These are phyloP conservation scores for Tetrapedia diversipes DNA, from an alignment of 2,888 invertebrate genomes.

Conservation along the genomic window DNA sequence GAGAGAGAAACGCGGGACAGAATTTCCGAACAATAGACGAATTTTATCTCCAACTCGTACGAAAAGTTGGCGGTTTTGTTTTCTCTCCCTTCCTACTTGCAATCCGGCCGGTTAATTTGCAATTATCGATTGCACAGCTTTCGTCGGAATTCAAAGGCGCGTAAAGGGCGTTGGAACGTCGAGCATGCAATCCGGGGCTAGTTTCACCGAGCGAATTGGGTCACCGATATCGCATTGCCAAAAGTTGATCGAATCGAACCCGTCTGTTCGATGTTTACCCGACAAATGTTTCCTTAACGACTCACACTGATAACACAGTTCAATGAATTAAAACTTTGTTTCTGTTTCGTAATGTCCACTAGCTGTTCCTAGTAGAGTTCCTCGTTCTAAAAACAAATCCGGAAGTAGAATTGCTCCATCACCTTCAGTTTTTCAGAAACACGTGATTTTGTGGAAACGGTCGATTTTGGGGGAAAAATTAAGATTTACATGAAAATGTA, in stretches of 20 bases:
- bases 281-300: constrained; percentile 7
- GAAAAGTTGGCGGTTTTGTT: constrained; percentile 33
- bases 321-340: no score
- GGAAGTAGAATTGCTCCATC: no score
- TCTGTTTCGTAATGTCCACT: no score
- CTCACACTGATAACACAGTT: no score
- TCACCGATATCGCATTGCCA: constrained; percentile 33
- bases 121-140: constrained; percentile 37
- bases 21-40: constrained; percentile 40
- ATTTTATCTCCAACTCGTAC: constrained; percentile 38
- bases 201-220: constrained; percentile 34
- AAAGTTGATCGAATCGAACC: constrained; percentile 25
- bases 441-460: no score
- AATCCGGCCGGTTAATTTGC: constrained; percentile 34
- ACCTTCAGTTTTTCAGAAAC: no score
- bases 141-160: constrained; percentile 5
- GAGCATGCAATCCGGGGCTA: constrained; percentile 18
- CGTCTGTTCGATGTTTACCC: background rate
- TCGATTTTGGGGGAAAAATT: no score
- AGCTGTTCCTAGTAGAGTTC: no score
- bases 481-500: no score
- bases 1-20: constrained; percentile 7
- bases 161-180: constrained; percentile 26
- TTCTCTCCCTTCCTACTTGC: background rate
- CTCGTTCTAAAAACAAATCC: no score